Evolutionary conservation across 2,797 vertebrate species (phyloP).

Genomic region (Dipus sagitta): DNA sequence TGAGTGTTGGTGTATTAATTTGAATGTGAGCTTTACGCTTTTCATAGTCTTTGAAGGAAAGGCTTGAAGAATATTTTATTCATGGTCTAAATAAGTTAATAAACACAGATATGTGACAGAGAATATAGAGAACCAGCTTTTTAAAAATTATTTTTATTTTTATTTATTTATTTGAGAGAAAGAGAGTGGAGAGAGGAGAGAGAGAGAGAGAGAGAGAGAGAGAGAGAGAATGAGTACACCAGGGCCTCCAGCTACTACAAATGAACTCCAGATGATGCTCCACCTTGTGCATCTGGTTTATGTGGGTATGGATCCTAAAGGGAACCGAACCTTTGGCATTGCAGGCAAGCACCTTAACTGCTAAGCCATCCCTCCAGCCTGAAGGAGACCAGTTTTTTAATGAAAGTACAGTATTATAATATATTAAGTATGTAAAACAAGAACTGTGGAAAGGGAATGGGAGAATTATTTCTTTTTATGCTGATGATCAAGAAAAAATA

Average conservation of each 20-base stretch:
- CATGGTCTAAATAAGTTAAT: conserved; percentile 62
- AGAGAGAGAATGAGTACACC: too few relatives aligned
- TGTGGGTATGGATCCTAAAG: too few relatives aligned
- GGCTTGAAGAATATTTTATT: conserved; percentile 50
- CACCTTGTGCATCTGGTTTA: too few relatives aligned
- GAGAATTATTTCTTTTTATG: conserved; percentile 9
- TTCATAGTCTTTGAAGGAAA: conserved; percentile 56
- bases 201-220: too few relatives aligned
- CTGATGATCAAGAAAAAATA: background rate
- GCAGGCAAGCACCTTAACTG: too few relatives aligned
- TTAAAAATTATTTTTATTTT: background rate
- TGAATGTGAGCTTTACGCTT: conserved; percentile 70
- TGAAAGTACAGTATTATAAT: conserved; percentile 19
- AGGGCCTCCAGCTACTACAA: too few relatives aligned
- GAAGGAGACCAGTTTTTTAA: background rate
- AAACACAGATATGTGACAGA: conserved; percentile 45
- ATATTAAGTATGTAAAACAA: conserved; percentile 65
- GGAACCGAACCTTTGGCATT: too few relatives aligned
- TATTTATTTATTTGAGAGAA: too few relatives aligned
- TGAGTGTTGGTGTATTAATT: conserved; percentile 55
- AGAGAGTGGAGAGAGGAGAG: too few relatives aligned
- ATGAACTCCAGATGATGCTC: too few relatives aligned
- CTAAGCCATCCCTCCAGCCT: too few relatives aligned
- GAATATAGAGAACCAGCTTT: conserved; percentile 9
- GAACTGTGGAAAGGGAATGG: background rate